A percentile compares a stretch with the other conserved stretches of the same genome.
Evolutionary conservation across 2,888 invertebrate species (phyloP).

Genomic region (Ceriagrion tenellum): DNA sequence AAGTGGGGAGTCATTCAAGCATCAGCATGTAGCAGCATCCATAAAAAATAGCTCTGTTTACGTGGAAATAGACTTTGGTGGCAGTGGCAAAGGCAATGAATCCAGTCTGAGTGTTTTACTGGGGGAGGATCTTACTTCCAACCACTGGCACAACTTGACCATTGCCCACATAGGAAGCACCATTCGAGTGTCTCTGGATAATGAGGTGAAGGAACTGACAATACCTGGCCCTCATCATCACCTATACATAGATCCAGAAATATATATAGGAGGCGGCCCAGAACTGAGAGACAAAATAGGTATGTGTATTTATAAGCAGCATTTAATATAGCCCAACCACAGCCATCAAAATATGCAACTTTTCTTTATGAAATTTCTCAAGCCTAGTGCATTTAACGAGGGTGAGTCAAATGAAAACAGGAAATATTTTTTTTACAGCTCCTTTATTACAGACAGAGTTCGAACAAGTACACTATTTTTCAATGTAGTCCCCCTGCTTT

Average conservation of each 20-base stretch:
- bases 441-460: too few relatives aligned
- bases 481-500: too few relatives aligned
- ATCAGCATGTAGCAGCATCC: conserved; percentile 94
- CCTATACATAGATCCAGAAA: conserved; percentile 95
- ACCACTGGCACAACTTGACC: conserved; percentile 94
- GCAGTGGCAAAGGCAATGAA: conserved; percentile 54
- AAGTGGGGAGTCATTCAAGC: conserved; percentile 92
- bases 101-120: conserved; percentile 68
- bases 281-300: conserved; percentile 89
- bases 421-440: too few relatives aligned
- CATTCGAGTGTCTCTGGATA: conserved; percentile 88
- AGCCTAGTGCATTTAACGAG: too few relatives aligned
- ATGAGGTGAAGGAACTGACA: conserved; percentile 85
- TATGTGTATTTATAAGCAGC: conserved; percentile 68
- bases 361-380: too few relatives aligned
- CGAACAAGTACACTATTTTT: too few relatives aligned
- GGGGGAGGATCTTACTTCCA: conserved; percentile 82
- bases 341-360: too few relatives aligned
- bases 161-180: conserved; percentile 88
- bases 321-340: too few relatives aligned
- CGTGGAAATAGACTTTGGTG: conserved; percentile 92
- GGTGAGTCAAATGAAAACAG: too few relatives aligned
- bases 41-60: conserved; percentile 90
- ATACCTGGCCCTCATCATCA: conserved; percentile 86
- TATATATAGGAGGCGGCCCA: conserved; percentile 94